Evolutionary conservation across 2,113 vertebrate species (phyloP), one percentile per base, ranked within the genome.

Genomic region (Periophthalmus modestus): DNA sequence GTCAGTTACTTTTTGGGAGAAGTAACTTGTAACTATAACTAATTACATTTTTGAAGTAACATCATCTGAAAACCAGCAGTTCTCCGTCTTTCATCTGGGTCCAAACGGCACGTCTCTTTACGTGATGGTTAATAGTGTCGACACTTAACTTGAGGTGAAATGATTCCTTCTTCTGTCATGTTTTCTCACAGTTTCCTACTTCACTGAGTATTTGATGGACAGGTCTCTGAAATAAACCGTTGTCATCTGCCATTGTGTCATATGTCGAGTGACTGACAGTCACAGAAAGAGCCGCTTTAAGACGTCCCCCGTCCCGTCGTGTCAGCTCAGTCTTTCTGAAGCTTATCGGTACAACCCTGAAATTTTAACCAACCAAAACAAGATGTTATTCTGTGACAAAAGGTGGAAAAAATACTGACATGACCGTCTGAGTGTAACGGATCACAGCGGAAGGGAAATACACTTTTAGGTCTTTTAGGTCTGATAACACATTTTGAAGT

Each of bases 321-420:
- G 54, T 57, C 54, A 57, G 54, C n/a, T 57, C 21, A 52, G 48
- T 57, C 57, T 59, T 23, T 24, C 21, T 59, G 10, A 55, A 55
- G 7, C 52, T 21, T 52, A 52, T 52, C 48, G 16, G 4, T 52
- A 18, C 48, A 5, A 19, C 5, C 3, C 54, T 21, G 54, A 57
- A 23, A 52, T 52, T n/a, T 55, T 55, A n/a, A 55, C 13, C 21
- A 28, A 14, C 10, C 23, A 59, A 59, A 23, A 24, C 21, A 59
- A 59, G 19, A 21, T 28, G 23, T 24, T 55, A 55, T 59, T 59
- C 57, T 24, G 21, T 7, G 52, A 55, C 52, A 21, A 72, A 76
- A 68, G 21, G 76, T 43, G 39, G 36, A 12, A 50, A 77, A 84
- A 75, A 77, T 77, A 61, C 23, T 33, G 72, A 66, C 85, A 87